A percentile compares a stretch with the other conserved stretches of the same genome.
phyloP scores from a whole-genome alignment of 2,797 vertebrate genomes.

The Cetoscarus ocellatus region DNA sequence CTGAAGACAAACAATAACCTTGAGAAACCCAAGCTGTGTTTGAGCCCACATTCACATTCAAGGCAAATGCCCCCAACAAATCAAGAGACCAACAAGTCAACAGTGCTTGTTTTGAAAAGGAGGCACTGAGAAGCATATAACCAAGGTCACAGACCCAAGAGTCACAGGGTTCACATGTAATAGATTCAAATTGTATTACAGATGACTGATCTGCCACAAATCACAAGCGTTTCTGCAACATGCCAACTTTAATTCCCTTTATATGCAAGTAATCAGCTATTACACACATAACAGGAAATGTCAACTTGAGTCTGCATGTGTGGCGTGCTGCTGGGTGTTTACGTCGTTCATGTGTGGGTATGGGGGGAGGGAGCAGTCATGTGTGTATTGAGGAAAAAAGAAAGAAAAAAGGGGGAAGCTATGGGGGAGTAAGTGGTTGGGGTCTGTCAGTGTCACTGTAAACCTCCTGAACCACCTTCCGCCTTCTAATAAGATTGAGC shows the following conservation, averaged over 20 bases:
- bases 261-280: conserved; percentile 65
- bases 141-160: conserved; percentile 70
- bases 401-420: neutral
- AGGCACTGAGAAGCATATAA: conserved; percentile 59
- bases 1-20: conserved; percentile 68
- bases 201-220: conserved; percentile 73
- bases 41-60: conserved; percentile 65
- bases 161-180: conserved; percentile 61
- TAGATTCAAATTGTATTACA: conserved; percentile 75
- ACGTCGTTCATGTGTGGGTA: conserved; percentile 28
- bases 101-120: conserved; percentile 74
- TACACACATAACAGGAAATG: conserved; percentile 69
- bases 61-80: conserved; percentile 69
- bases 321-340: conserved; percentile 26
- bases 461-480: conserved; percentile 71
- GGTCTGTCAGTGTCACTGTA: conserved; percentile 64
- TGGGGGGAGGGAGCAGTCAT: conserved; percentile 38
- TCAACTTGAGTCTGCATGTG: conserved; percentile 52
- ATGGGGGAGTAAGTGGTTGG: conserved; percentile 39
- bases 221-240: conserved; percentile 51
- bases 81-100: conserved; percentile 77
- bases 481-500: conserved; percentile 78
- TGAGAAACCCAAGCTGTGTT: conserved; percentile 46
- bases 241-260: conserved; percentile 58
- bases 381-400: conserved; percentile 28